Conservation (phyloP, 2,113 vertebrate genomes). For the Equus przewalskii region DNA sequence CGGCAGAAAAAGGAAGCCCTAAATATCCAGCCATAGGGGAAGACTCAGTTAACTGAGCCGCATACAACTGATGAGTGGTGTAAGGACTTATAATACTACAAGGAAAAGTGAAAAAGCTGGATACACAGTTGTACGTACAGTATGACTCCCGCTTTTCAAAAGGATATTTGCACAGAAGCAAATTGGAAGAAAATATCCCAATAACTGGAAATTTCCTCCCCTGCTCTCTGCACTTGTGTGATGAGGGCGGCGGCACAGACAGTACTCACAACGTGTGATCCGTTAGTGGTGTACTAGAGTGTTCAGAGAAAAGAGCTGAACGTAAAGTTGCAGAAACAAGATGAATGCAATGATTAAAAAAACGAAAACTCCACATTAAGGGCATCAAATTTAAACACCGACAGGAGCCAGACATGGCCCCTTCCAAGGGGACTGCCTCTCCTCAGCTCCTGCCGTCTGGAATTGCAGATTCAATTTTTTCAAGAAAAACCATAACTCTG, state of each 20-base stretch:
- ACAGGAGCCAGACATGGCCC: background rate
- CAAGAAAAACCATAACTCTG: background rate
- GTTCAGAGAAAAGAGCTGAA: background rate
- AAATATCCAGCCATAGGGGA: background rate
- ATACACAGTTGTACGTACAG: background rate
- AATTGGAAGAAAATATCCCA: background rate
- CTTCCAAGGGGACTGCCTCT: background rate
- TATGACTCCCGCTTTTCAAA: background rate
- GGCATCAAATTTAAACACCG: background rate
- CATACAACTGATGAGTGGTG: background rate
- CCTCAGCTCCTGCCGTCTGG: background rate
- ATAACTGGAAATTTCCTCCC: background rate
- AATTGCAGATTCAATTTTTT: slow-evolving; percentile 6
- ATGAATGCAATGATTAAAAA: background rate
- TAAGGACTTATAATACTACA: background rate
- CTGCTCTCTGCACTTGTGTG: background rate
- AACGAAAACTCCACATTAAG: background rate
- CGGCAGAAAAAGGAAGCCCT: background rate
- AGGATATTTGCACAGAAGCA: background rate
- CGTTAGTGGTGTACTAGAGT: too few relatives aligned
- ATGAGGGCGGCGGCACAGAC: too few relatives aligned
- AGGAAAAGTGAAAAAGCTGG: background rate
- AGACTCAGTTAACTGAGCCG: background rate
- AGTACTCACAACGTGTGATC: too few relatives aligned
- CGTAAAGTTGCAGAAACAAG: background rate